Base-by-base conservation (phyloP, 2,113 vertebrate species). In the Sterna hirundo region DNA sequence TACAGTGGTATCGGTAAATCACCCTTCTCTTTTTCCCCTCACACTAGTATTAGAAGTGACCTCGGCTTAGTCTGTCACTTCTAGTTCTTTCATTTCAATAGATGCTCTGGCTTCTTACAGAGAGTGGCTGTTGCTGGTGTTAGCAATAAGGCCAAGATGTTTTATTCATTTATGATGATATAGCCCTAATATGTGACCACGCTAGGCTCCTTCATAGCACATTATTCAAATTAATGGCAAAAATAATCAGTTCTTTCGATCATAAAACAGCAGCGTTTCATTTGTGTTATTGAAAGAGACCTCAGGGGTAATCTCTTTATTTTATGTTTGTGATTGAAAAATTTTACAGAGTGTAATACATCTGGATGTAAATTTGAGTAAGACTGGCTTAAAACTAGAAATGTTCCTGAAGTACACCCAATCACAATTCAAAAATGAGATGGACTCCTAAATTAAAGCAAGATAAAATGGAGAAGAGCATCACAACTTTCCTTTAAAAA, bases 91-190 rank as follows among this genome's bases (percentile, higher is more conserved):
- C 1, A 1, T 88, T 69, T 91, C 90, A 96, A 80, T 93, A 77
- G 75, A 55, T 55, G 46, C 75, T 96, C 54, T 96, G 87, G 94
- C 62, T 82, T 70, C 46, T 51, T 54, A 85, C 85, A 92, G 87
- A 83, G 62, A 72, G 84, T 60, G 86, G 49, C 94, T 92, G 82
- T 77, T 93, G 46, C 78, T 94, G 80, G 36, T 83, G 18, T 80
- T 55, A 86, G 79, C 83, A 88, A 44, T 91, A 90, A 93, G 75
- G 54, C 66, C 44, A 77, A 85, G 85, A 90, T 92, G 86, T 96
- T 96, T 96, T 85, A 94, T 85, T 95, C 77, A 93, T 95, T 87
- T 76, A 42, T 95, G 96, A 88, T 94, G 75, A 85, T 96, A 92
- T 6, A 80, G 62, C 62, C 49, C 49, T 85, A 32, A 58, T 90